These are phyloP conservation scores for Glaucopsyche alexis DNA, from an alignment of 2,888 invertebrate genomes.

Conservation along the genomic window DNA sequence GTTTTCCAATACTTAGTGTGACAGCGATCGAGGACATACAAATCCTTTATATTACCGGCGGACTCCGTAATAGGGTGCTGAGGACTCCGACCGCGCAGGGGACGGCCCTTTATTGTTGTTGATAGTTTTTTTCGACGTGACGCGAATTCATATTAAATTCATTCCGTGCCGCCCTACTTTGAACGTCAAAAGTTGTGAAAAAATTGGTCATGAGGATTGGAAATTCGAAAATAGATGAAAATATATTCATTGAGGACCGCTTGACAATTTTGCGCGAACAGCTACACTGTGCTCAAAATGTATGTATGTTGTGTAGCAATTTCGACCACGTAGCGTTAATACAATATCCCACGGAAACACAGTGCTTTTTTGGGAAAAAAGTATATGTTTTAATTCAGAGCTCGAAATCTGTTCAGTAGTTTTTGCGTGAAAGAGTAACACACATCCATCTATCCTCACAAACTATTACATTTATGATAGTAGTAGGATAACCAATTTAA, in stretches of 20 bases:
- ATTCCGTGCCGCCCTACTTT: not conserved
- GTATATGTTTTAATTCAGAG: too few relatives aligned
- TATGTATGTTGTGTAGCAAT: not conserved
- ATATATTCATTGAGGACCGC: not conserved
- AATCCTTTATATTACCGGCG: slow-evolving; percentile 6
- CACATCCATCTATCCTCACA: too few relatives aligned
- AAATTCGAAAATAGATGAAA: not conserved
- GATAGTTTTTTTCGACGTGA: slow-evolving; percentile 24
- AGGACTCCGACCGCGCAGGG: slow-evolving; percentile 15
- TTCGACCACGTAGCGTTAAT: too few relatives aligned
- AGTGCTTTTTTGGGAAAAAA: too few relatives aligned
- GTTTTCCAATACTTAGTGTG: not conserved
- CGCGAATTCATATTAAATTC: slow-evolving; percentile 11
- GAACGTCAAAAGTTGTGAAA: not conserved
- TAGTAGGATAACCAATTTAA: too few relatives aligned
- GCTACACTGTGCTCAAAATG: not conserved
- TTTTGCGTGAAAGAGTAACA: too few relatives aligned
- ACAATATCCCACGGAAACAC: too few relatives aligned
- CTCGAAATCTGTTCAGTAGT: too few relatives aligned
- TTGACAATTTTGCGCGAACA: not conserved
- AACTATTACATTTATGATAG: too few relatives aligned
- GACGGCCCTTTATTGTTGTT: slow-evolving; percentile 14
- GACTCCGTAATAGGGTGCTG: slow-evolving; percentile 11
- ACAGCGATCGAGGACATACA: slow-evolving; percentile 8
- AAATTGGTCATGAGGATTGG: not conserved